Percentiles rank a stretch among this genome's conserved stretches.
Evolutionary conservation across 2,888 invertebrate species (phyloP).

Genomic region (Lycocerus yunnanus): DNA sequence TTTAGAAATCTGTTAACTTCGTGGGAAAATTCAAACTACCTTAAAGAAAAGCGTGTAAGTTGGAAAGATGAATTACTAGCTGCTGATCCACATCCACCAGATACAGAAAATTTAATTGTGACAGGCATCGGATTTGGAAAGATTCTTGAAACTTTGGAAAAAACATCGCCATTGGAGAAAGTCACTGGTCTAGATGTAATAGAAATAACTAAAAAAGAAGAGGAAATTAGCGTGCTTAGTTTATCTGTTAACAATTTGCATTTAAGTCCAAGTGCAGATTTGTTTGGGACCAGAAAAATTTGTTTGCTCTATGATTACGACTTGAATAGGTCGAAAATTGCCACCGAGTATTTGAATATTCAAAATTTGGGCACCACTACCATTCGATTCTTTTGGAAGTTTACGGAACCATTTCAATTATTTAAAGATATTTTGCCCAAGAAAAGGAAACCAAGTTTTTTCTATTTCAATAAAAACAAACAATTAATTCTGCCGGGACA

Average conservation of each 20-base stretch:
- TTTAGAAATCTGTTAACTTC: constrained; percentile 35
- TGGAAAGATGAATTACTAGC: constrained; percentile 37
- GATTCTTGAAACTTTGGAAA: background rate
- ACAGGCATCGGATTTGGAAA: constrained; percentile 37
- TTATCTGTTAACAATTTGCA: constrained; percentile 5
- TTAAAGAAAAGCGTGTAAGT: constrained; percentile 39
- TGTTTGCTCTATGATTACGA: constrained; percentile 24
- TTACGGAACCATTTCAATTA: constrained; percentile 28
- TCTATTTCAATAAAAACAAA: constrained; percentile 64
- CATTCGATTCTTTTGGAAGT: constrained; percentile 60
- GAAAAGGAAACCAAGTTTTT: constrained; percentile 43
- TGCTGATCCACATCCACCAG: constrained; percentile 44
- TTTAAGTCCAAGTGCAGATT: background rate
- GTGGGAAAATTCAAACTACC: constrained; percentile 41
- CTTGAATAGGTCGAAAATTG: constrained; percentile 38
- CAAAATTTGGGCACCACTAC: constrained; percentile 60
- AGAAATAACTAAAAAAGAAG: background rate
- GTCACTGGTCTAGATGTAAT: background rate
- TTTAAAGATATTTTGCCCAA: constrained; percentile 49
- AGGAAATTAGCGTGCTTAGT: background rate
- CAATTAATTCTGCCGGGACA: constrained; percentile 60
- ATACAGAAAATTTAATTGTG: constrained; percentile 42
- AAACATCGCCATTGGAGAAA: background rate
- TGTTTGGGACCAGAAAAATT: constrained; percentile 14
- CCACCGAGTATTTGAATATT: constrained; percentile 40